Conservation (phyloP, 2,888 invertebrate species). For the Fragum whitleyi region DNA sequence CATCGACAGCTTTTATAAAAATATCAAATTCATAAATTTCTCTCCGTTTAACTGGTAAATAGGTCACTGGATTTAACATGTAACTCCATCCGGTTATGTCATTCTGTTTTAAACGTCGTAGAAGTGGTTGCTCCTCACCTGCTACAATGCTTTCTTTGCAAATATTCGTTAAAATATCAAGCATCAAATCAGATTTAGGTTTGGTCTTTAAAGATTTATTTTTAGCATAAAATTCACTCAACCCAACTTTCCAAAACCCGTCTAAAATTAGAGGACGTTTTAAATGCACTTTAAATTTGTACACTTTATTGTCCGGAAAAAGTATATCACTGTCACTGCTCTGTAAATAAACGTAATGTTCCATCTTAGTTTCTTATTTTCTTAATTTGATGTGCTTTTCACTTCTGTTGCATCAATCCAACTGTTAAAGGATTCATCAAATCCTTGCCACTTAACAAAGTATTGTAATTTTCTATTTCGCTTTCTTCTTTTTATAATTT, state of each 20-base stretch:
- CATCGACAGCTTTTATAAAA: conserved; percentile 43
- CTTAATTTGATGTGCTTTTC: conserved; percentile 8
- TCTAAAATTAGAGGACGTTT: conserved; percentile 4
- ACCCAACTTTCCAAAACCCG: conserved; percentile 45
- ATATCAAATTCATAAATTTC: conserved; percentile 51
- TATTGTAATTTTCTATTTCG: conserved; percentile 29
- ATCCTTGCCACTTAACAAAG: conserved; percentile 41
- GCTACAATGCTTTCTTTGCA: conserved; percentile 50
- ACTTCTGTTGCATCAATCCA: conserved; percentile 35
- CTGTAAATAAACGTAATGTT: conserved; percentile 27
- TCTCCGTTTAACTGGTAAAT: conserved; percentile 42
- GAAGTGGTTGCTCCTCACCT: conserved; percentile 43
- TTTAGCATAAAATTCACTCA: conserved; percentile 47
- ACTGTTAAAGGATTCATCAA: conserved; percentile 32
- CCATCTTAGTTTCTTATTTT: conserved; percentile 13
- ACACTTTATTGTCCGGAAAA: conserved; percentile 25
- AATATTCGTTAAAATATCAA: conserved; percentile 24
- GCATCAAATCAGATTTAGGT: neutral
- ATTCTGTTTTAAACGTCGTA: conserved; percentile 45
- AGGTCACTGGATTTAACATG: conserved; percentile 31
- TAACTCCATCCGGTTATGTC: conserved; percentile 40
- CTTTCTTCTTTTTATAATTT: conserved; percentile 33
- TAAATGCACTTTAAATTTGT: conserved; percentile 26
- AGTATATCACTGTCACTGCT: conserved; percentile 20
- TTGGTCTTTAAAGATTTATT: neutral